These are phyloP conservation scores for Eucidaris tribuloides DNA, from an alignment of 35 echinoderm and acorn worm genomes.

Conservation along the genomic window DNA sequence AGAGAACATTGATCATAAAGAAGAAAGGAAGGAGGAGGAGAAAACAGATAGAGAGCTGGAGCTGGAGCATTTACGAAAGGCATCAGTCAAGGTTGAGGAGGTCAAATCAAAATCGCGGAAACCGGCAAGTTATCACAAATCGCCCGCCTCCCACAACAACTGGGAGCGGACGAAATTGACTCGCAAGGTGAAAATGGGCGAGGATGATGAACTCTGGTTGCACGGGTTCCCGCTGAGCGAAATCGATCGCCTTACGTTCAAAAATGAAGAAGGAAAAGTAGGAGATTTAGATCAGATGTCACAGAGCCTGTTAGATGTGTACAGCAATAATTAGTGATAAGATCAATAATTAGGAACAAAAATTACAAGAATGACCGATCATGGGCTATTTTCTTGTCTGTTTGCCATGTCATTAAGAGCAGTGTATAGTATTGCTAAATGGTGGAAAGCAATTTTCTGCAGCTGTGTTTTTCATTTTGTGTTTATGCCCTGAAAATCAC, in stretches of 20 bases:
- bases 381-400: too few species aligned
- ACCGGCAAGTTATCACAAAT: background rate
- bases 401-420: too few species aligned
- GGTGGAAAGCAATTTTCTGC: too few species aligned
- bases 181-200: background rate
- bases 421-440: too few species aligned
- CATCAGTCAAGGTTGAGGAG: background rate
- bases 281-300: background rate
- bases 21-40: background rate
- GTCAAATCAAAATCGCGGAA: background rate
- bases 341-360: too few species aligned
- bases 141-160: background rate
- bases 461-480: too few species aligned
- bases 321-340: background rate
- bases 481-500: too few species aligned
- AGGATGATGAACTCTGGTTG: constrained; percentile 64
- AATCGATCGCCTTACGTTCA: constrained; percentile 57
- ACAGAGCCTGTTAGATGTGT: background rate
- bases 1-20: background rate
- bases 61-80: background rate
- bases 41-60: background rate
- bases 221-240: constrained; percentile 67
- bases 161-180: constrained; percentile 24
- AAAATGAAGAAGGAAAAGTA: background rate
- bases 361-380: too few species aligned